Evolutionary conservation across 2,888 invertebrate genomes (phyloP).

Genomic region (Oscheius sp.): DNA sequence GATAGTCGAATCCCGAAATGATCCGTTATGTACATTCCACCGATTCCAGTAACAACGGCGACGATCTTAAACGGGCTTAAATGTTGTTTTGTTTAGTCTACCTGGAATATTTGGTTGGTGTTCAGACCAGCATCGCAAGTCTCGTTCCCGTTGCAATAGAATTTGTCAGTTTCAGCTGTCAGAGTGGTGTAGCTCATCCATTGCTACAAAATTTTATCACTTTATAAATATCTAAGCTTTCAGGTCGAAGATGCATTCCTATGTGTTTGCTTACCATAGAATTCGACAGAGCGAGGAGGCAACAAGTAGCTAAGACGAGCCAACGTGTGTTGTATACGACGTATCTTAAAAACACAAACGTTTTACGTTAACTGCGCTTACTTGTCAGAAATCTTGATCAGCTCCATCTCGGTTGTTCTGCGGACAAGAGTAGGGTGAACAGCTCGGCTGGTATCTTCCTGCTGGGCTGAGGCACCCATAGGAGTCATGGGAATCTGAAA

Average conservation of each 20-base stretch:
- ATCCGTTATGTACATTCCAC: conserved; percentile 73
- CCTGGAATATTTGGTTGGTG: conserved; percentile 67
- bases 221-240: neutral
- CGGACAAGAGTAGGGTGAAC: conserved; percentile 19
- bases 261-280: conserved; percentile 56
- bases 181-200: conserved; percentile 68
- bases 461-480: neutral
- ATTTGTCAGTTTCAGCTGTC: conserved; percentile 53
- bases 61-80: conserved; percentile 55
- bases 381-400: conserved; percentile 4
- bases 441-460: neutral
- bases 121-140: conserved; percentile 57
- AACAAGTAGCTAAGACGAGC: conserved; percentile 63
- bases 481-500: conserved; percentile 22
- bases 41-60: conserved; percentile 65
- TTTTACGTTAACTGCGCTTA: neutral
- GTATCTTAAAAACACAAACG: conserved; percentile 10
- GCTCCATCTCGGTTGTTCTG: conserved; percentile 12
- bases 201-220: conserved; percentile 51
- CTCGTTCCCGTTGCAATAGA: conserved; percentile 56
- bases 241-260: neutral
- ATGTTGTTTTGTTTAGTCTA: conserved; percentile 6
- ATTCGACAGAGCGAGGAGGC: conserved; percentile 68
- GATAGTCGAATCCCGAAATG: conserved; percentile 66
- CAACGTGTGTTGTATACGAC: conserved; percentile 57